Conservation (phyloP, 2,888 invertebrate genomes). For the Heliconius charithonia region DNA sequence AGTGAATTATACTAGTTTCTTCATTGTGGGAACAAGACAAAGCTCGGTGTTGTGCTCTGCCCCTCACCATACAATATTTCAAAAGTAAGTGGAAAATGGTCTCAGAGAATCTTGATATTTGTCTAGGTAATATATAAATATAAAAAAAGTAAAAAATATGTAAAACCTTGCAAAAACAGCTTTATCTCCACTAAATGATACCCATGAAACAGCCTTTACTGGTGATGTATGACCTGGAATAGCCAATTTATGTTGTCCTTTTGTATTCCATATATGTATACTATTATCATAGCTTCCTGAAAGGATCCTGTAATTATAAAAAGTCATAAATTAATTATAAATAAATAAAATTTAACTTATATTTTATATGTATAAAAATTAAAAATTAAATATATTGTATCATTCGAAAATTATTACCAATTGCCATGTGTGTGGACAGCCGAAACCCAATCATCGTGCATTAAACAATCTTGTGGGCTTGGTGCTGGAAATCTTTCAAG, state of each 20-base stretch:
- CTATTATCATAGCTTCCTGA: constrained; percentile 97
- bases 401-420: constrained; percentile 77
- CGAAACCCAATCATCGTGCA: constrained; percentile 99
- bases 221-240: constrained; percentile 94
- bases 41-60: too few relatives aligned
- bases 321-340: background rate
- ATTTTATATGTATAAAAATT: background rate
- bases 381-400: background rate
- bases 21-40: too few relatives aligned
- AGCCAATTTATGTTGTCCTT: constrained; percentile 92
- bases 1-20: too few relatives aligned
- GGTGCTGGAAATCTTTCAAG: constrained; percentile 95
- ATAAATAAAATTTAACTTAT: background rate
- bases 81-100: too few relatives aligned
- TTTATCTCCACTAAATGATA: constrained; percentile 86
- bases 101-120: too few relatives aligned
- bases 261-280: constrained; percentile 93
- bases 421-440: constrained; percentile 88
- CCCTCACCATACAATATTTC: too few relatives aligned
- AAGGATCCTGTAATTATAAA: constrained; percentile 87
- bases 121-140: too few relatives aligned
- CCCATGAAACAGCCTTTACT: constrained; percentile 95
- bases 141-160: background rate
- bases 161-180: constrained; percentile 88
- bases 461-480: constrained; percentile 94